Evolutionary conservation across 2,113 vertebrate species (phyloP).

Genomic region (Syngnathus floridae): DNA sequence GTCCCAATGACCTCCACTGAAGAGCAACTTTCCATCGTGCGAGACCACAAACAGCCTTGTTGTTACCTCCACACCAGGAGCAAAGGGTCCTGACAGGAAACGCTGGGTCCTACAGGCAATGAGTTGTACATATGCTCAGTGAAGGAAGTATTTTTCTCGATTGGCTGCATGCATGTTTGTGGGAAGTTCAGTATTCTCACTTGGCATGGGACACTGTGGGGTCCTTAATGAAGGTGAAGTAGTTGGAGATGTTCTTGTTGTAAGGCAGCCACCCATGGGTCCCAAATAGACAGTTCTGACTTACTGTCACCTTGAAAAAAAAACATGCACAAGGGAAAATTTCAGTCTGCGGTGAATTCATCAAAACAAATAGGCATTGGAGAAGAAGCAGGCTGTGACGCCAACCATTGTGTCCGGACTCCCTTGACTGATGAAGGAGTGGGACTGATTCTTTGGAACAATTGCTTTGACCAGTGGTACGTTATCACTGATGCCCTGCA

Average conservation of each 20-base stretch:
- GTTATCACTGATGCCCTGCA: conserved; percentile 90
- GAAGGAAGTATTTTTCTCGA: background rate
- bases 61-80: conserved; percentile 81
- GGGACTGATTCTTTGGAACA: conserved; percentile 90
- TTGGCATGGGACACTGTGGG: conserved; percentile 88
- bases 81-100: conserved; percentile 82
- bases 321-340: background rate
- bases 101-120: conserved; percentile 80
- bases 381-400: background rate
- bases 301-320: conserved; percentile 78
- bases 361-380: background rate
- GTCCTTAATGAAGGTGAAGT: conserved; percentile 96
- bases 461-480: conserved; percentile 86
- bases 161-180: background rate
- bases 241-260: conserved; percentile 95
- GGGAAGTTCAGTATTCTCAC: conserved; percentile 67
- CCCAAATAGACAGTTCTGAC: conserved; percentile 83
- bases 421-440: conserved; percentile 96
- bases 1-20: conserved; percentile 96
- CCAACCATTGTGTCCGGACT: conserved; percentile 94
- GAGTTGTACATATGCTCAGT: conserved; percentile 3
- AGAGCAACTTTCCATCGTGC: conserved; percentile 93
- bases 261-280: conserved; percentile 95
- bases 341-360: background rate
- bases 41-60: conserved; percentile 86